A percentile compares a stretch with the other conserved stretches of the same genome.
Evolutionary conservation across 2,888 invertebrate species (phyloP).

Genomic region (Sesia apiformis): DNA sequence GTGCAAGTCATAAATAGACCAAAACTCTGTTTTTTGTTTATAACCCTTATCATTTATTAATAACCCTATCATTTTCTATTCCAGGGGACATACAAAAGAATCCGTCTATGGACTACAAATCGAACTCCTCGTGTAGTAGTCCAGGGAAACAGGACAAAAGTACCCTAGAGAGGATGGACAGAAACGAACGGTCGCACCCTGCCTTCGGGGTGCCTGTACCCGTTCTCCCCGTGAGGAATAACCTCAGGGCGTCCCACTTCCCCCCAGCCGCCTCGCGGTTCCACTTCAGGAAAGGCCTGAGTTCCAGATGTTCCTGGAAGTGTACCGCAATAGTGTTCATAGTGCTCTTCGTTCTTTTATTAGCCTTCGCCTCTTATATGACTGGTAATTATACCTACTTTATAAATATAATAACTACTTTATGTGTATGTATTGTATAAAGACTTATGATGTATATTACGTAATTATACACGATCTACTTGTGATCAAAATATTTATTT

Average conservation of each 20-base stretch:
- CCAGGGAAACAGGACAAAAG: conserved; percentile 78
- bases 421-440: too few species aligned
- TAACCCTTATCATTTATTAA: too few species aligned
- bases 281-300: conserved; percentile 90
- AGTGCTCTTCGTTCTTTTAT: conserved; percentile 86
- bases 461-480: too few species aligned
- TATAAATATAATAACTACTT: too few species aligned
- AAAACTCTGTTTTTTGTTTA: too few species aligned
- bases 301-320: conserved; percentile 92
- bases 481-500: too few species aligned
- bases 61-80: conserved; percentile 22
- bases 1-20: too few species aligned
- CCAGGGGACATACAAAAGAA: conserved; percentile 90
- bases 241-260: conserved; percentile 82
- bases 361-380: conserved; percentile 89
- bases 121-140: conserved; percentile 90
- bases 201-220: conserved; percentile 81
- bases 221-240: conserved; percentile 84
- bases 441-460: too few species aligned
- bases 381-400: conserved; percentile 76
- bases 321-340: conserved; percentile 92
- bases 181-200: conserved; percentile 77
- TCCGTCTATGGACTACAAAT: conserved; percentile 91
- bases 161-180: conserved; percentile 66
- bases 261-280: conserved; percentile 82